Conservation (phyloP, 2,797 vertebrate genomes). For the Bovichtus variegatus region DNA sequence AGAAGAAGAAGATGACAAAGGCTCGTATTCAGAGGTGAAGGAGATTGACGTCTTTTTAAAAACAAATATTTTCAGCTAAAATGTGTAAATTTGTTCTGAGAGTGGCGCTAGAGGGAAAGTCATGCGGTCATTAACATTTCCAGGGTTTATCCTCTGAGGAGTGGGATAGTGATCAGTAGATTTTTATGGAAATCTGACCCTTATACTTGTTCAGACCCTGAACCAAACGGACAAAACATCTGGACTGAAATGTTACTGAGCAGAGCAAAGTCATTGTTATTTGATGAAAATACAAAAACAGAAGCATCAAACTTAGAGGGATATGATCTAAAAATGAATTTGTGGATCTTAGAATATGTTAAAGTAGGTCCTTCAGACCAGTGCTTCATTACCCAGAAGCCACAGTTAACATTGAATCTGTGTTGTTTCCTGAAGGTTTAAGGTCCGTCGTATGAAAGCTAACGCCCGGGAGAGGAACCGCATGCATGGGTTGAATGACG, state of each 20-base stretch:
- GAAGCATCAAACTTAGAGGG: neutral
- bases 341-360: neutral
- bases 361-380: neutral
- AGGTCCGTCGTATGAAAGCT: conserved; percentile 95
- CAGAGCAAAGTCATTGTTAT: neutral
- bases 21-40: conserved; percentile 91
- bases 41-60: neutral
- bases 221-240: neutral
- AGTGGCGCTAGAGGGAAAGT: too few relatives aligned
- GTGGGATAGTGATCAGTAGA: neutral
- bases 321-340: neutral
- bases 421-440: conserved; percentile 83
- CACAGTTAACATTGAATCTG: conserved; percentile 3
- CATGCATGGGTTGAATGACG: conserved; percentile 98
- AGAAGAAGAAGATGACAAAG: conserved; percentile 99
- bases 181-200: neutral
- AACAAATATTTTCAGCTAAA: neutral
- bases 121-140: neutral
- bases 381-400: neutral
- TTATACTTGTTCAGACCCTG: neutral
- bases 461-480: conserved; percentile 98
- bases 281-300: neutral
- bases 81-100: neutral
- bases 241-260: neutral
- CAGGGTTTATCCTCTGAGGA: conserved; percentile 25